Evolutionary conservation across 1,140 invertebrate genomes (phyloP).

Genomic region (Gonatopus flavifemur): DNA sequence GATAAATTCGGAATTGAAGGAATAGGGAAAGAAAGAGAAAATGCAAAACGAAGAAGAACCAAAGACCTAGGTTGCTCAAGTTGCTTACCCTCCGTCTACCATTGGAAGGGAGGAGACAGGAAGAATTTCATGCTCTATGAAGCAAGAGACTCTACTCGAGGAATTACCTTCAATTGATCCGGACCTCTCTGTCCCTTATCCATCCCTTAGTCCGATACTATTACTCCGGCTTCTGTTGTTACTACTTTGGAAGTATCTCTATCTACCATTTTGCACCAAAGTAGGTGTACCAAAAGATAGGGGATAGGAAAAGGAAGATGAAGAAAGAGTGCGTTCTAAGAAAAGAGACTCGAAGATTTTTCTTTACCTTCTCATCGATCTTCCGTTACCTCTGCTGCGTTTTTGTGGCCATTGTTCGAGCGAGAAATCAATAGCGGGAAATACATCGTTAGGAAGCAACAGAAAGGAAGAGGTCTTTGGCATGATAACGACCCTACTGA

Average conservation of each 20-base stretch:
- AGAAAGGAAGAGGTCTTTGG: constrained; percentile 38
- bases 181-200: constrained; percentile 32
- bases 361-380: constrained; percentile 21
- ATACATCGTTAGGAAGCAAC: constrained; percentile 46
- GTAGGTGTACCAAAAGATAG: not conserved
- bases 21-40: constrained; percentile 1
- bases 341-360: constrained; percentile 19
- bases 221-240: constrained; percentile 12
- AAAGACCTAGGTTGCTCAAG: too few relatives aligned
- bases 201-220: constrained; percentile 12
- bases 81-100: too few relatives aligned
- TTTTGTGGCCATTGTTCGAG: constrained; percentile 40
- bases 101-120: constrained; percentile 39
- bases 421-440: constrained; percentile 50
- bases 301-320: constrained; percentile 13
- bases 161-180: constrained; percentile 55
- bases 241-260: constrained; percentile 13
- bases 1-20: too few relatives aligned
- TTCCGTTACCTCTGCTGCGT: constrained; percentile 14
- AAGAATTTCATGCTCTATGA: constrained; percentile 52
- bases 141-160: constrained; percentile 52
- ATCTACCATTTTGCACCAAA: constrained; percentile 10
- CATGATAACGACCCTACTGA: constrained; percentile 40
- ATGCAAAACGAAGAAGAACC: constrained; percentile 25
- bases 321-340: constrained; percentile 24